phyloP scores from a whole-genome alignment of 53 echinoderm and acorn worm genomes.

The Crossaster papposus region DNA sequence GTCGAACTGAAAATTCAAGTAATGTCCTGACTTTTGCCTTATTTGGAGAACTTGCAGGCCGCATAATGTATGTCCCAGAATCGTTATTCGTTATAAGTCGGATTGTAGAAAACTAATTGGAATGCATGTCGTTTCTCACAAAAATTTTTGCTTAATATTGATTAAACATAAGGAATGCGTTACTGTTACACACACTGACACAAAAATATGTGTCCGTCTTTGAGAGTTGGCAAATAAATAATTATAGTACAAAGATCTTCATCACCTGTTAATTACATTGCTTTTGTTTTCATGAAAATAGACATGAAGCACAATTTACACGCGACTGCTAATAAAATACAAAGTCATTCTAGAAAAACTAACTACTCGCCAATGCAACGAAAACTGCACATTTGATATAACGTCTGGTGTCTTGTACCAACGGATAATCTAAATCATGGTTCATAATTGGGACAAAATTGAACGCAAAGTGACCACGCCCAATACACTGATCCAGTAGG shows the following conservation, averaged over 20 bases:
- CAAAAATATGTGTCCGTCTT: background rate
- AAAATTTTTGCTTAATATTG: background rate
- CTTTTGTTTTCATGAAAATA: constrained; percentile 31
- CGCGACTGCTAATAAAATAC: constrained; percentile 12
- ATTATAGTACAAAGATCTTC: background rate
- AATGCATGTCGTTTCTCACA: too few relatives aligned
- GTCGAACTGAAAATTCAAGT: too few relatives aligned
- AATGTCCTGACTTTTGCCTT: too few relatives aligned
- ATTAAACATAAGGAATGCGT: background rate
- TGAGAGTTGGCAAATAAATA: background rate
- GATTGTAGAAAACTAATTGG: too few relatives aligned
- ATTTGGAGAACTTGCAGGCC: too few relatives aligned
- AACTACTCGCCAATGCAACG: background rate
- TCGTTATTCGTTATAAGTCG: too few relatives aligned
- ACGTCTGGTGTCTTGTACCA: background rate
- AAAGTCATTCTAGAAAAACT: constrained; percentile 4
- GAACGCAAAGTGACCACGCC: too few relatives aligned
- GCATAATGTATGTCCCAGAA: too few relatives aligned
- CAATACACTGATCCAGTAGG: too few relatives aligned
- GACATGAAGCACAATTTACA: constrained; percentile 20
- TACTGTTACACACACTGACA: background rate
- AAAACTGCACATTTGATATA: background rate
- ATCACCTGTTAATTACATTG: background rate
- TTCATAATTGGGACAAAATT: too few relatives aligned
- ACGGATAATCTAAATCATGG: too few relatives aligned